A percentile compares a stretch with the other conserved stretches of the same genome.
These are phyloP conservation scores for Cheilosia grossa DNA, from an alignment of 2,888 invertebrate genomes.

Conservation along the genomic window DNA sequence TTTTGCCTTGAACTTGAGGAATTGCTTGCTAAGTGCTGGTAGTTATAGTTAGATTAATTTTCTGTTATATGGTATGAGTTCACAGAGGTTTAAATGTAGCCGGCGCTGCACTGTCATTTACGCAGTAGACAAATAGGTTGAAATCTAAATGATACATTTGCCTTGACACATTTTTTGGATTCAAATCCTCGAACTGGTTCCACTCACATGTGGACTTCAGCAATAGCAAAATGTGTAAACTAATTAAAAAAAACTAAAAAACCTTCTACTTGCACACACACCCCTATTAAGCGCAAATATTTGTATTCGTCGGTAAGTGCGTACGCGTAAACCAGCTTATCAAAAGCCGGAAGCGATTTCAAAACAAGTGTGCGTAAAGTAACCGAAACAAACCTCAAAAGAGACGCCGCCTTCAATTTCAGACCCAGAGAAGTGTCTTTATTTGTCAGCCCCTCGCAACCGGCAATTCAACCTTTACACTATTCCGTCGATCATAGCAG, in stretches of 20 bases:
- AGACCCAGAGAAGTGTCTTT: conserved; percentile 1
- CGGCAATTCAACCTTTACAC: background rate
- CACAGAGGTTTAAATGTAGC: background rate
- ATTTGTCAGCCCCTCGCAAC: conserved; percentile 4
- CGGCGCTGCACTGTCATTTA: too few relatives aligned
- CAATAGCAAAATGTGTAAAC: background rate
- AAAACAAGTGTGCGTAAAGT: background rate
- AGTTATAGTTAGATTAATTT: background rate
- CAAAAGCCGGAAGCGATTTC: conserved; percentile 16
- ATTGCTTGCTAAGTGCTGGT: background rate
- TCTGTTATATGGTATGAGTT: background rate
- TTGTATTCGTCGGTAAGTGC: too few relatives aligned
- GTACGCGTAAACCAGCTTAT: too few relatives aligned
- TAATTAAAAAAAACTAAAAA: background rate
- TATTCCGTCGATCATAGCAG: background rate
- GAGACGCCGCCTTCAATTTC: background rate
- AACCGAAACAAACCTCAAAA: background rate
- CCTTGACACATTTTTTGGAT: too few relatives aligned
- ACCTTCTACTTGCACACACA: too few relatives aligned
- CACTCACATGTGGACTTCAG: background rate
- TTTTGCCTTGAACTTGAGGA: conserved; percentile 30
- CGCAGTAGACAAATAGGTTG: too few relatives aligned
- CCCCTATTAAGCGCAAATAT: too few relatives aligned
- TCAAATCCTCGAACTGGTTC: too few relatives aligned
- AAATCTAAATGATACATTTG: too few relatives aligned